These are phyloP conservation scores for Drosophila rubida DNA, from an alignment of 2,888 invertebrate species.

Conservation along the genomic window DNA sequence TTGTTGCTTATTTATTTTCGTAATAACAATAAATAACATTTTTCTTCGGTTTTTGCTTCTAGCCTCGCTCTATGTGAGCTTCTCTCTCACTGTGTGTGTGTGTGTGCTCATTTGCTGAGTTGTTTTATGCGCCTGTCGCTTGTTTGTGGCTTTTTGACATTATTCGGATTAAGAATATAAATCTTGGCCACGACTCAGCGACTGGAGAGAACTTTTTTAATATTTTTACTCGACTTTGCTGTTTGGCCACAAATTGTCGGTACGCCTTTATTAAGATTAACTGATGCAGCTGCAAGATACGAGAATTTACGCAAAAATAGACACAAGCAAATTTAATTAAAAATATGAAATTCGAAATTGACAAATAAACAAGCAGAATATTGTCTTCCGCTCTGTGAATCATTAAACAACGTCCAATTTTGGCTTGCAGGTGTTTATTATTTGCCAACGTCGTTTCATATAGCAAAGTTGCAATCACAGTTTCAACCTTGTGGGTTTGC, in stretches of 20 bases:
- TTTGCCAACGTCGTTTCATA: not conserved
- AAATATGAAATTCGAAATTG: conserved; percentile 24
- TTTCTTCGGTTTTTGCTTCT: conserved; percentile 62
- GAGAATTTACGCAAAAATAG: not conserved
- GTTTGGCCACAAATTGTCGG: conserved; percentile 14
- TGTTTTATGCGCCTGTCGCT: conserved; percentile 79
- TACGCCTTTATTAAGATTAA: conserved; percentile 18
- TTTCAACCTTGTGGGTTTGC: not conserved
- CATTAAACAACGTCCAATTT: not conserved
- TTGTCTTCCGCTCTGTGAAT: not conserved
- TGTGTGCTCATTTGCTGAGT: conserved; percentile 71
- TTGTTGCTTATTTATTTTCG: conserved; percentile 76
- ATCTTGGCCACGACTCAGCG: conserved; percentile 53
- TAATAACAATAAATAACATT: conserved; percentile 80
- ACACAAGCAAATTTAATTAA: conserved; percentile 31
- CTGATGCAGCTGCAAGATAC: conserved; percentile 8
- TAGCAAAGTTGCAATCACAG: not conserved
- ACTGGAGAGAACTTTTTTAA: conserved; percentile 44
- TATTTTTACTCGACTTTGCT: conserved; percentile 11
- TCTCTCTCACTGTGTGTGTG: conserved; percentile 22
- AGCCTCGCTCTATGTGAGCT: conserved; percentile 15
- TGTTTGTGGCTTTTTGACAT: conserved; percentile 80
- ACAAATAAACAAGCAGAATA: conserved; percentile 11
- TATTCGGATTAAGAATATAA: conserved; percentile 79
- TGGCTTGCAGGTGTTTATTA: not conserved